A percentile compares a stretch with the other conserved stretches of the same genome.
These are phyloP conservation scores for Noctilio leporinus DNA, from an alignment of 2,113 vertebrate species.

Conservation along the genomic window DNA sequence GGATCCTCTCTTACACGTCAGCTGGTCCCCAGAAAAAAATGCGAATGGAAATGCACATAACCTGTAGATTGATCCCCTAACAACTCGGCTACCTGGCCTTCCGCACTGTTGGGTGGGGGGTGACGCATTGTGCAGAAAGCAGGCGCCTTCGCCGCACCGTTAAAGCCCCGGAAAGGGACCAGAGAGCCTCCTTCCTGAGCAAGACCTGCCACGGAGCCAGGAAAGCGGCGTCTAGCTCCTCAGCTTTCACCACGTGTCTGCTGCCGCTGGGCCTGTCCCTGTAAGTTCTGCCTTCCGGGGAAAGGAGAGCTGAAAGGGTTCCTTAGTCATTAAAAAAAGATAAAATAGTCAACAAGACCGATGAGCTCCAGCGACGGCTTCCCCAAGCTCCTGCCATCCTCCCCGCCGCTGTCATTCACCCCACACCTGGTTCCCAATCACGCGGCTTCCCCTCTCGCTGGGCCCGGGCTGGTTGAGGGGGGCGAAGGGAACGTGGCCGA, in stretches of 20 bases:
- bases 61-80: conserved; percentile 47
- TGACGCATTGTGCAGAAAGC: conserved; percentile 38
- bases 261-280: neutral
- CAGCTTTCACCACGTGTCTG: neutral
- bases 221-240: neutral
- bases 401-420: neutral
- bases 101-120: conserved; percentile 4
- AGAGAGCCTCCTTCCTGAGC: neutral
- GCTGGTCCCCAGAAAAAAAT: conserved; percentile 11
- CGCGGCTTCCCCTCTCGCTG: neutral
- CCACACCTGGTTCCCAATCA: neutral
- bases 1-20: conserved; percentile 20
- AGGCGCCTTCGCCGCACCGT: conserved; percentile 22
- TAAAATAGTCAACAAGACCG: neutral
- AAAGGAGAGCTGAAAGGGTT: neutral
- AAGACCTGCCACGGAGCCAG: conserved; percentile 21
- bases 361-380: neutral
- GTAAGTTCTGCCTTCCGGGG: neutral
- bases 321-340: neutral
- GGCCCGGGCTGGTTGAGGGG: neutral
- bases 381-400: neutral
- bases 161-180: conserved; percentile 52
- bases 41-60: conserved; percentile 50
- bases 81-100: neutral
- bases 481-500: no score